Percentiles rank a stretch among this genome's conserved stretches.
phyloP scores from a whole-genome alignment of 2,797 vertebrate species.

The Hephaestus fuliginosus region DNA sequence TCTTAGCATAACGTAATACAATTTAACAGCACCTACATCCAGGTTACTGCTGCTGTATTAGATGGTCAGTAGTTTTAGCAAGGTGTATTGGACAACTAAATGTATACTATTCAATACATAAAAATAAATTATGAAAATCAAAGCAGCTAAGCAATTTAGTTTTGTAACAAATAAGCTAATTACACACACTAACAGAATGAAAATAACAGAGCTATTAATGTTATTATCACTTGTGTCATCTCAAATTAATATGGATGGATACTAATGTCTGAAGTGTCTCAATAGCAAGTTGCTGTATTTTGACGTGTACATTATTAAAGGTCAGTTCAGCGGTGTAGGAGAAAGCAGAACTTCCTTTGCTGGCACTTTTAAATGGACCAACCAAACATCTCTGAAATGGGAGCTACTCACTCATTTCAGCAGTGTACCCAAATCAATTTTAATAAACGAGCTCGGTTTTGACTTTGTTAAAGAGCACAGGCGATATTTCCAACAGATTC shows the following conservation, averaged over 20 bases:
- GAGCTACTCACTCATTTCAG: background rate
- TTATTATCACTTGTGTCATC: background rate
- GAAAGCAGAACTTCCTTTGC: background rate
- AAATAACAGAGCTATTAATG: background rate
- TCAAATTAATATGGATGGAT: background rate
- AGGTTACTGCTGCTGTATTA: background rate
- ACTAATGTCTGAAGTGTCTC: background rate
- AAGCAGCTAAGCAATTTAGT: background rate
- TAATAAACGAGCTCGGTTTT: background rate
- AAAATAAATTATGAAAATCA: background rate
- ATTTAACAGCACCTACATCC: background rate
- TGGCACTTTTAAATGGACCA: background rate
- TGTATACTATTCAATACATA: background rate
- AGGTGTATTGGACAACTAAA: background rate
- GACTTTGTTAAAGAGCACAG: background rate
- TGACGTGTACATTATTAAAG: conserved; percentile 4
- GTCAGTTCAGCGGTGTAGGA: background rate
- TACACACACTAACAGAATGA: background rate
- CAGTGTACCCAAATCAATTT: background rate
- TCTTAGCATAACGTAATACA: background rate
- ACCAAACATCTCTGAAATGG: background rate
- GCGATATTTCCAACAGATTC: background rate
- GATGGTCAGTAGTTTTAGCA: background rate
- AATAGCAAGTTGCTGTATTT: background rate
- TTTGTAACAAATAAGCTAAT: background rate